phyloP scores from a whole-genome alignment of 1,140 invertebrate species.

The Rhagoletis zephyria region DNA sequence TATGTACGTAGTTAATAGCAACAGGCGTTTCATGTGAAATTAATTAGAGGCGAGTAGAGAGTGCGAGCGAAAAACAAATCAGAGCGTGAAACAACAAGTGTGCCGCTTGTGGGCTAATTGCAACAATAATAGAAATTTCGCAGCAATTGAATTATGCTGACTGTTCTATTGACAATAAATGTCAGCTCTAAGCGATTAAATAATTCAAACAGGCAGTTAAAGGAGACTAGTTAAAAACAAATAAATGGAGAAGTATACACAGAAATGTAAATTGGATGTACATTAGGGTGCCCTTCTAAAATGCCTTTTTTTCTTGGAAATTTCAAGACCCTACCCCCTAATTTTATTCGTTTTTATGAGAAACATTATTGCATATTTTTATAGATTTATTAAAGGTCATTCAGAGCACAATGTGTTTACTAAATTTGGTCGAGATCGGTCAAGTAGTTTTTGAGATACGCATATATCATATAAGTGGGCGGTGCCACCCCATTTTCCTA shows the following conservation, averaged over 20 bases:
- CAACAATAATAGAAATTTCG: not conserved
- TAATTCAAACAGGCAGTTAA: not conserved
- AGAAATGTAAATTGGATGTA: not conserved
- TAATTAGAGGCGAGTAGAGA: not conserved
- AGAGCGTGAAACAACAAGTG: not conserved
- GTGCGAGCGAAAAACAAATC: not conserved
- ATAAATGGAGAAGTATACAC: not conserved
- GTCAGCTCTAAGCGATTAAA: constrained; percentile 20
- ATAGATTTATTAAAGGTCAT: too few relatives aligned
- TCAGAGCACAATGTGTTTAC: too few relatives aligned
- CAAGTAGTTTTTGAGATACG: too few relatives aligned
- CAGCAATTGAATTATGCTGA: not conserved
- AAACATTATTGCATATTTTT: too few relatives aligned
- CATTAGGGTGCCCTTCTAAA: too few relatives aligned
- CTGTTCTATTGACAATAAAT: constrained; percentile 23
- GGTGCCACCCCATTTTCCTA: too few relatives aligned
- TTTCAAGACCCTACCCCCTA: too few relatives aligned
- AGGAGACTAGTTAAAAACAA: constrained; percentile 24
- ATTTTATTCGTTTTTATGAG: too few relatives aligned
- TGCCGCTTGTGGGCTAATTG: not conserved
- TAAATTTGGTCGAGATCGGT: too few relatives aligned
- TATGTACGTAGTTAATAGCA: not conserved
- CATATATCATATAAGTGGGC: too few relatives aligned
- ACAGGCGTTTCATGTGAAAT: constrained; percentile 3
- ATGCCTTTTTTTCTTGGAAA: too few relatives aligned